Base-by-base conservation (phyloP, 2,888 invertebrate species). In the Ectemnius cavifrons region DNA sequence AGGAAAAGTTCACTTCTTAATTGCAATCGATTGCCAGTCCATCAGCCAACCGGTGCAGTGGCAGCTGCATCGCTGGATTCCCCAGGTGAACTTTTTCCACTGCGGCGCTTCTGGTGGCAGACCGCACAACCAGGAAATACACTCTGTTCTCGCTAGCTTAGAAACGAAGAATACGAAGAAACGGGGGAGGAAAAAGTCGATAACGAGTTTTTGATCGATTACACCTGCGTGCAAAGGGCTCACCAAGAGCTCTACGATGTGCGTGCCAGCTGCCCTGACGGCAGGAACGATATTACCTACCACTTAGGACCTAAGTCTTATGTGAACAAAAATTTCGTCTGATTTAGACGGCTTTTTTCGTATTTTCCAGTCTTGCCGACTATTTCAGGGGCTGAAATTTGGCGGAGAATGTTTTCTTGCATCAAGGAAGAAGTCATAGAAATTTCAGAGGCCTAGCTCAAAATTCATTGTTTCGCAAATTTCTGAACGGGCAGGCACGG, bases 121-220 rank as follows among this genome's bases (percentile, higher is more conserved):
- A 73, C 73, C 71, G 18, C 68, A 63, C 56, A 18, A 75, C 62
- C 52, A 71, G 64, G 67, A 67, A 49, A 57, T 67, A 37, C 65
- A 56, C 67, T 67, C 60, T 37, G 4, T 37, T 37, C 47, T n/a
- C 62, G 23, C 23, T 45, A 37, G 28, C 28, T 8, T 37, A 37
- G 28, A 37, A 0, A 37, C 4, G 28, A 37, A 8, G 28, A 37
- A 1, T 4, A 37, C 28, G 71, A 67, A 71, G 78, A 78, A 70
- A 66, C 4, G 28, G 3, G 28, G 28, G 28, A 37, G 28, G 28
- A 37, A 49, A 2, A 13, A 49, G 58, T 72, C 81, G 81, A 77
- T 83, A 83, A 81, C 81, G 73, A 81, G 81, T 79, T 83, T 79
- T 75, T 73, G 70, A 59, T 73, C 72, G 68, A 65, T 72, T 73